Evolutionary conservation across 2,113 vertebrate species (phyloP).

Genomic region (Sula dactylatra): DNA sequence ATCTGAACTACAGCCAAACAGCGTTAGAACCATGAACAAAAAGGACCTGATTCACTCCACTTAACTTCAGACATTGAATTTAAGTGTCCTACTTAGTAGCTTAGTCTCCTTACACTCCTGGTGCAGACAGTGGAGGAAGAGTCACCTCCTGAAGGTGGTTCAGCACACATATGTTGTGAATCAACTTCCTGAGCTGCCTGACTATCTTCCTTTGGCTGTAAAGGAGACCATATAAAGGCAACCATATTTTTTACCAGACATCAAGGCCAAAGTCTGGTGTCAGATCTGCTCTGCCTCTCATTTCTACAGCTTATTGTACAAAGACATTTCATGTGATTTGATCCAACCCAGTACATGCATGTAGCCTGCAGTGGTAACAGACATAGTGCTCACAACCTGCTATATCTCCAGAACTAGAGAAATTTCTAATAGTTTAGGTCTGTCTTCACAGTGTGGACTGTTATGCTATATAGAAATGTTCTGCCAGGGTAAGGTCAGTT

Average conservation of each 20-base stretch:
- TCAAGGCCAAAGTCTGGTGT: neutral
- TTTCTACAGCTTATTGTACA: neutral
- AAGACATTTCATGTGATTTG: neutral
- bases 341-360: neutral
- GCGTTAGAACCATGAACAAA: neutral
- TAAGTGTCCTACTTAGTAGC: neutral
- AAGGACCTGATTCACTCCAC: neutral
- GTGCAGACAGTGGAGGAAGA: neutral
- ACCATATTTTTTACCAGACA: neutral
- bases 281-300: neutral
- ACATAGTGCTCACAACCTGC: neutral
- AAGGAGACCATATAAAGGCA: neutral
- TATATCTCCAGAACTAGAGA: neutral
- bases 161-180: neutral
- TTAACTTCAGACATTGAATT: neutral
- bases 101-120: neutral
- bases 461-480: neutral
- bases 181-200: neutral
- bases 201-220: neutral
- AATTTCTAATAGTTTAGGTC: neutral
- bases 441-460: neutral
- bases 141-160: neutral
- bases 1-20: neutral
- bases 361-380: neutral
- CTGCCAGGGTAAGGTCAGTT: neutral